Base-by-base conservation (phyloP, 2,797 vertebrate genomes). In the Acomys russatus region DNA sequence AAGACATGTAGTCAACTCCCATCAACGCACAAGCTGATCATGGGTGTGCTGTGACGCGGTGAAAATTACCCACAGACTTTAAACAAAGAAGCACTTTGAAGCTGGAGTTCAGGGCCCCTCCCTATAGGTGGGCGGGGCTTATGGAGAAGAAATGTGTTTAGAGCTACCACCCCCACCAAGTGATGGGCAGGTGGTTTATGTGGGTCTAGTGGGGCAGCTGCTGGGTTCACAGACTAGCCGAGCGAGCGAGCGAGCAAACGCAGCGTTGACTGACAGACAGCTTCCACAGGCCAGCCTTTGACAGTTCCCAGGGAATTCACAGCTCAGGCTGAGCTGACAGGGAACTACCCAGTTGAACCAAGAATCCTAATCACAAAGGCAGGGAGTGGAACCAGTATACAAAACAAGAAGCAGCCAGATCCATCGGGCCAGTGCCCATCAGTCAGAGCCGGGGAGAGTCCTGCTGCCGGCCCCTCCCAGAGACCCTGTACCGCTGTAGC, bases 281-380 rank as follows among this genome's bases (percentile, higher is more conserved):
- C 73, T 49, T 61, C 0, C 1, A 20, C 0, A 35, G 71, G 22
- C 38, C 1, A 6, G 64, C 63, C 70, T 64, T 33, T 90, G 96
- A 95, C 97, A 94, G 97, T 92, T 94, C 73, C 78, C 0, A 28
- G 92, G 94, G 97, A 77, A 87, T 94, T 92, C 90, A 6, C 83
- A 38, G 86, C 76, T 54, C 9, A 61, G 95, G 76, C 96, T 90
- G 94, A 80, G 93, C 95, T 92, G 97, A 84, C 96, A 97, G 85
- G 73, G 85, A 95, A 59, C 90, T 15, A 92, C 96, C 83, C 38
- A 5, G 86, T 0, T 59, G 88, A 92, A 94, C 94, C 84, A 14
- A 18, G 79, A 84, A 54, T 96, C 92, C 94, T 96, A 94, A 96
- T 96, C 94, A 95, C 9, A 1, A 59, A 91, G 83, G 89, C 14